Conservation (phyloP, 2,888 invertebrate species). For the Brenthis hecate region DNA sequence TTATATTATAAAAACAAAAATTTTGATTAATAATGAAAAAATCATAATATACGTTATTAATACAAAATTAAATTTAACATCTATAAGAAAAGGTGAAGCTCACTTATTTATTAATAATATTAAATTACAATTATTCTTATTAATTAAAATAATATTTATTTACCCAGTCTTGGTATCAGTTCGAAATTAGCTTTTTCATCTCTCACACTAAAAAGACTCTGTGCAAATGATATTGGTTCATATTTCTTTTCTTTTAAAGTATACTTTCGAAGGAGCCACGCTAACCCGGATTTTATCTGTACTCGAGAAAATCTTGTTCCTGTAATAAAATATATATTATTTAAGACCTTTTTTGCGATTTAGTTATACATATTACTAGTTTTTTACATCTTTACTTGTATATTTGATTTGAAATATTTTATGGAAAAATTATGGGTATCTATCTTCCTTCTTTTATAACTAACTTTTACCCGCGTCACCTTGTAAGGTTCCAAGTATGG, state of each 20-base stretch:
- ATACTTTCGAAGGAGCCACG: constrained; percentile 51
- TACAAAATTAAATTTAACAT: too few species aligned
- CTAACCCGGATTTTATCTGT: constrained; percentile 53
- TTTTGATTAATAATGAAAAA: too few species aligned
- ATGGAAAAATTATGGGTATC: too few species aligned
- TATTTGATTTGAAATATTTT: too few species aligned
- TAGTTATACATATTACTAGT: neutral
- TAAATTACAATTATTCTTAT: neutral
- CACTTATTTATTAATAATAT: neutral
- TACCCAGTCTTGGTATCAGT: constrained; percentile 21
- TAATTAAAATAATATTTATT: neutral
- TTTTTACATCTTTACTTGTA: too few species aligned
- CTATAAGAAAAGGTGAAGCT: too few species aligned
- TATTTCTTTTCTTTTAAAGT: constrained; percentile 50
- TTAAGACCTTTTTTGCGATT: too few species aligned
- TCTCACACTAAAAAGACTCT: constrained; percentile 51
- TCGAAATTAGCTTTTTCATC: constrained; percentile 46
- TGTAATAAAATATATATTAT: constrained; percentile 39
- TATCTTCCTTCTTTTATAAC: too few species aligned
- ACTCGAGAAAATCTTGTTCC: constrained; percentile 57
- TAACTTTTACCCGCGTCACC: too few species aligned
- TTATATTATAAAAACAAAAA: too few species aligned
- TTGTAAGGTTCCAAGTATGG: too few species aligned
- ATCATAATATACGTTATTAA: too few species aligned
- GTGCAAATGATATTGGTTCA: constrained; percentile 48